phyloP scores from a whole-genome alignment of 2,113 vertebrate species.

The Centropus bengalensis region DNA sequence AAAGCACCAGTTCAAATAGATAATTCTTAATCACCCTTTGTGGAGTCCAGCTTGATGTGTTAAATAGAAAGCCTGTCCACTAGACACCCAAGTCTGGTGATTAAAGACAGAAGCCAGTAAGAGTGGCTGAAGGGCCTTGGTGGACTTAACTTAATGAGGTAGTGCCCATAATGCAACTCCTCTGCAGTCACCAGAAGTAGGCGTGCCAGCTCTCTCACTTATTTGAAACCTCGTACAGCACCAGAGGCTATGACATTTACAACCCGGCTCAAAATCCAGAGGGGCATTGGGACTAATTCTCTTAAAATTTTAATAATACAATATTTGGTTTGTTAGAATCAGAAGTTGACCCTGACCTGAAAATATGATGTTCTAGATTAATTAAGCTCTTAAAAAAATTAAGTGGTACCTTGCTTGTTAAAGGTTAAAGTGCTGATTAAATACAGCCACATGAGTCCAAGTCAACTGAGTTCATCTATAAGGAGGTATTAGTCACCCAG shows the following conservation, averaged over 20 bases:
- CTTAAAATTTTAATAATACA: not conserved
- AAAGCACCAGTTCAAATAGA: not conserved
- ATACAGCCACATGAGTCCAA: not conserved
- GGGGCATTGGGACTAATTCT: not conserved
- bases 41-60: rapidly evolving
- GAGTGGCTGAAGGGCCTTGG: not conserved
- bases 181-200: not conserved
- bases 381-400: not conserved
- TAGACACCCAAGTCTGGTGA: no score
- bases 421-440: not conserved
- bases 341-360: rapidly evolving
- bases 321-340: not conserved
- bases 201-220: rapidly evolving
- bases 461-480: not conserved
- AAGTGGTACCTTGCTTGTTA: not conserved
- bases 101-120: not conserved
- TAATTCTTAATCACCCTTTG: not conserved
- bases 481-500: not conserved
- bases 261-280: not conserved
- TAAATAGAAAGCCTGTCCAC: not conserved
- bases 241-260: not conserved
- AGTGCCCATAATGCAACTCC: rapidly evolving
- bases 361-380: not conserved
- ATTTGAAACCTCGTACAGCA: rapidly evolving
- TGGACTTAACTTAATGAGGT: rapidly evolving